phyloP scores from a whole-genome alignment of 2,113 vertebrate genomes.

The Clinocottus analis region DNA sequence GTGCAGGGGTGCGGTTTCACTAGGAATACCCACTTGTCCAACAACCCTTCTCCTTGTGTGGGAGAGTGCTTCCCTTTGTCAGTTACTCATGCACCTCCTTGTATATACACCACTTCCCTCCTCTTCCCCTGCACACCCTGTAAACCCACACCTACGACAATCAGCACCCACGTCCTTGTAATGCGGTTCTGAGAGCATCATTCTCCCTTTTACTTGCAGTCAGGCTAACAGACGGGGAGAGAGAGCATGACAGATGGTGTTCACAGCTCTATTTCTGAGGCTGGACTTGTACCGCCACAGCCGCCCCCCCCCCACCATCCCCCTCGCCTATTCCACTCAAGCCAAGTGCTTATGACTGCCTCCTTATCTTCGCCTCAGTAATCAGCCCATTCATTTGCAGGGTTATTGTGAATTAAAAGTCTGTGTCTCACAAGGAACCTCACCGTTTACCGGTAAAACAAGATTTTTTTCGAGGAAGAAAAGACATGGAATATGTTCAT shows the following conservation, averaged over 20 bases:
- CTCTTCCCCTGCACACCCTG: slow-evolving; percentile 71
- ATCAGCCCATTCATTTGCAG: slow-evolving; percentile 82
- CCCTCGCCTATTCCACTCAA: slow-evolving; percentile 77
- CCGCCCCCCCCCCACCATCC: slow-evolving; percentile 50
- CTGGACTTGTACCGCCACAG: slow-evolving; percentile 86
- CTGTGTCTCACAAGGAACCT: slow-evolving; percentile 60
- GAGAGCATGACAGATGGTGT: slow-evolving; percentile 88
- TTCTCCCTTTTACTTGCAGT: slow-evolving; percentile 81
- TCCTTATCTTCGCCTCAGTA: slow-evolving; percentile 76
- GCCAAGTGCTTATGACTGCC: slow-evolving; percentile 80
- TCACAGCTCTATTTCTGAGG: slow-evolving; percentile 90
- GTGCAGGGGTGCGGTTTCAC: slow-evolving; percentile 75
- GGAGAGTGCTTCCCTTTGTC: slow-evolving; percentile 84
- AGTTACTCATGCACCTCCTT: slow-evolving; percentile 83
- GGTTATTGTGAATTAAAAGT: slow-evolving; percentile 81
- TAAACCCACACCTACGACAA: slow-evolving; percentile 83
- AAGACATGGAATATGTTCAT: slow-evolving; percentile 1
- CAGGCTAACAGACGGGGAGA: slow-evolving; percentile 84
- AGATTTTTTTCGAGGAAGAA: slow-evolving; percentile 2
- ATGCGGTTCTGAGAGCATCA: slow-evolving; percentile 78
- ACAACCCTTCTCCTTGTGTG: slow-evolving; percentile 81
- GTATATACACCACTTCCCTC: slow-evolving; percentile 66
- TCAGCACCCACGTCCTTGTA: slow-evolving; percentile 82
- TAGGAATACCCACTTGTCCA: slow-evolving; percentile 84
- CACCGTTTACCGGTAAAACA: slow-evolving; percentile 67